Base-by-base conservation (phyloP, 2,888 invertebrate species). In the Halictus ligatus region DNA sequence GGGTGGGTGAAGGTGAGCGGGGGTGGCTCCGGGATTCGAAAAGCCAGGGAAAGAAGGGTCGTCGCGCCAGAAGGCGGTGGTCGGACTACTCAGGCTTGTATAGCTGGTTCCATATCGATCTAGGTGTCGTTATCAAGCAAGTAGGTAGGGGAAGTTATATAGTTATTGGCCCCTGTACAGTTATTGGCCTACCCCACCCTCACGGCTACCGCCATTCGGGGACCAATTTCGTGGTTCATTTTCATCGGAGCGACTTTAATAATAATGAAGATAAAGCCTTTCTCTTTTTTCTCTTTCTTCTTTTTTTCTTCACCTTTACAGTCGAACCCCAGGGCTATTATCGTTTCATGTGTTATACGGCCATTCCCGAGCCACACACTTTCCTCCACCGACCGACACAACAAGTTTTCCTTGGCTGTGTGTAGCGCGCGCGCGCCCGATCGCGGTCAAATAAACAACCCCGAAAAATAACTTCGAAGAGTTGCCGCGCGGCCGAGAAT, bases 131-230 rank as follows among this genome's bases (percentile, higher is more conserved):
- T 89, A 90, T 87, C 89, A 89, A 90, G 91, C 81, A 83, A 79
- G 78, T 50, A 54, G 88, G 78, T 60, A 77, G 84, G 88, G 87
- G 76, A 84, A 85, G 89, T 90, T 90, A 90, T 90, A 90, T 87
- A 91, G 90, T 89, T 90, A 90, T 90, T 90, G 90, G 89, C 87
- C 90, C 89, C 90, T 84, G 91, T 89, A 89, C 90, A 90, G 90
- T 90, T 90, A 90, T 91, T 87, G 91, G 86, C 81, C 84, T 60
- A 54, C 81, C 77, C 74, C 58, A n/a, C n/a, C 77, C 73, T 35
- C 35, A 6, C 18, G 82, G 81, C 81, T 88, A 81, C 82, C 88
- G 86, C 91, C 89, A 87, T 91, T 90, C 84, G 64, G 91, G 91
- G 90, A 87, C 89, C 89, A 90, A 90, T 90, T 89, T 90, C 90